A percentile compares a stretch with the other conserved stretches of the same genome.
Conservation (phyloP, 2,113 vertebrate genomes). For the Craseonycteris thonglongyai region DNA sequence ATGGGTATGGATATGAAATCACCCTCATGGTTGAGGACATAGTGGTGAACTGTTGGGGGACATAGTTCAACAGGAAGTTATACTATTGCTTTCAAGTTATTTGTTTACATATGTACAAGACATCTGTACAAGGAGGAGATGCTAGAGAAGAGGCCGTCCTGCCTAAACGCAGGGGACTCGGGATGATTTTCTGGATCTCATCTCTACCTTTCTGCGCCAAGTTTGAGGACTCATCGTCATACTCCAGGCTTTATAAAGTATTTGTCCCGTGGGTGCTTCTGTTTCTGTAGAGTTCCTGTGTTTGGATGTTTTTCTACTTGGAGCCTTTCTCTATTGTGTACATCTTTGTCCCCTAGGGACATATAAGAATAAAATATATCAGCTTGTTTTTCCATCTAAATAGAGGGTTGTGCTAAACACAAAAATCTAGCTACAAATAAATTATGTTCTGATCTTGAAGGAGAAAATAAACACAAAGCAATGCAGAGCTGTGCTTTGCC, state of each 20-base stretch:
- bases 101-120: constrained; percentile 48
- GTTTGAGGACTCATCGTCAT: constrained; percentile 15
- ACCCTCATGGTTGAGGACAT: neutral
- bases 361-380: constrained; percentile 32
- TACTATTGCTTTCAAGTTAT: constrained; percentile 26
- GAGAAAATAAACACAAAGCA: constrained; percentile 71
- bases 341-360: neutral
- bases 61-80: neutral
- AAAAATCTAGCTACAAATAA: constrained; percentile 62
- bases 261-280: constrained; percentile 13
- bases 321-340: constrained; percentile 29
- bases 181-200: constrained; percentile 24
- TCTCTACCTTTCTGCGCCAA: neutral
- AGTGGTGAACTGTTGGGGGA: neutral
- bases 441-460: constrained; percentile 65
- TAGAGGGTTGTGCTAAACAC: constrained; percentile 52
- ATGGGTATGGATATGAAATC: neutral
- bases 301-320: constrained; percentile 28
- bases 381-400: constrained; percentile 61
- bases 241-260: constrained; percentile 24
- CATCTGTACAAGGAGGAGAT: neutral
- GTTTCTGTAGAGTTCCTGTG: constrained; percentile 26
- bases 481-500: constrained; percentile 41
- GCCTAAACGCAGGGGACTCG: neutral
- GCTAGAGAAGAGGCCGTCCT: neutral